Percentiles rank a stretch among this genome's conserved stretches.
These are phyloP conservation scores for Takifugu flavidus DNA, from an alignment of 2,113 vertebrate species.

Conservation along the genomic window DNA sequence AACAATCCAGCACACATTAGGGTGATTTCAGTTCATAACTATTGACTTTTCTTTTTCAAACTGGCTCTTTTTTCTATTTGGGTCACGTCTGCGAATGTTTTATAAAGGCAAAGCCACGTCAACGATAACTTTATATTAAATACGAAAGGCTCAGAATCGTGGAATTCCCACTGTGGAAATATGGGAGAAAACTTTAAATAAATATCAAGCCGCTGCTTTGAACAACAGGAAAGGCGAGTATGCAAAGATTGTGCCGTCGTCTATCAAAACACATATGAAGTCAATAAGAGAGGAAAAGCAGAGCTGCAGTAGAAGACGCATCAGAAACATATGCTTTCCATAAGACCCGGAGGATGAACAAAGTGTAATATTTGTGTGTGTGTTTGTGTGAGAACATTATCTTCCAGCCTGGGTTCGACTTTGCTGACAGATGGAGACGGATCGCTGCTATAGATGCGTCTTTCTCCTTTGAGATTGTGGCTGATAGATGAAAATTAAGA, in stretches of 20 bases:
- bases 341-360: conserved; percentile 14
- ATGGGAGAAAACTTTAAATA: neutral
- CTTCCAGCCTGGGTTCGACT: conserved; percentile 49
- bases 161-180: too few relatives aligned
- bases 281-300: conserved; percentile 15
- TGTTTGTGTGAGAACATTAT: conserved; percentile 9
- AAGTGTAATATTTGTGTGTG: neutral
- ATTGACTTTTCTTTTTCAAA: too few relatives aligned
- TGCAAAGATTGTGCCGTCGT: conserved; percentile 5
- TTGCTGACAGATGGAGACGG: conserved; percentile 59
- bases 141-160: too few relatives aligned
- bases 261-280: conserved; percentile 23
- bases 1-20: too few relatives aligned
- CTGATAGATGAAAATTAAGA: conserved; percentile 8
- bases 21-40: too few relatives aligned
- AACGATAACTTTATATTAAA: neutral
- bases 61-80: too few relatives aligned
- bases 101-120: too few relatives aligned
- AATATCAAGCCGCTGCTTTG: neutral
- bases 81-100: too few relatives aligned
- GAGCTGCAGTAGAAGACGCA: conserved; percentile 24
- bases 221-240: conserved; percentile 5
- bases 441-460: conserved; percentile 20
- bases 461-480: conserved; percentile 36
- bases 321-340: conserved; percentile 7